Evolutionary conservation across 2,888 invertebrate genomes (phyloP), one percentile per base, ranked within the genome.

Genomic region (Dasysyrphus albostriatus): DNA sequence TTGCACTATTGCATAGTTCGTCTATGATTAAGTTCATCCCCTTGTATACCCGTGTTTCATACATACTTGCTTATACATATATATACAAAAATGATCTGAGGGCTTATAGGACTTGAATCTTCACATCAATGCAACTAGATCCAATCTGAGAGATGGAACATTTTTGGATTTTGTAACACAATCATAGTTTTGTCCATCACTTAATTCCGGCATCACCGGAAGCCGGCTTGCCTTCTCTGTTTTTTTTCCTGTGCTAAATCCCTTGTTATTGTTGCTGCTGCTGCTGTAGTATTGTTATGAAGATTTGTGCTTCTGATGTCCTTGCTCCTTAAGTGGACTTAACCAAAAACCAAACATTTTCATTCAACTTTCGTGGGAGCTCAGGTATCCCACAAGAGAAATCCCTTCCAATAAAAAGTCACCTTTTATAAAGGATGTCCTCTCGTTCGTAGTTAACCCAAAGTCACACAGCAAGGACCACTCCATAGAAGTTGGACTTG

Each of bases 261-360:
- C 39, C 54, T 24, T 37, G 49, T 24, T 51, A 0, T 49, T 54
- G 69, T 39, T 51, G 37, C 14, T 24, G 32, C 5, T 32, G 32
- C 24, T 24, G 19, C 5, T 51, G 3, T 37, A 19, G 32, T 34
- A 29, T 47, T 58, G 58, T 59, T 67, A 42, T 42, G n/a, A 32
- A 67, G 59, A 49, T 51, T 61, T n/a, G 19, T 32, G 32, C 29
- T 51, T 19, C 5, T 47, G 16, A 65, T 69, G 32, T 32, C 73
- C 34, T 39, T 61, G 37, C 44, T 61, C 67, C 24, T 47, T 69
- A 61, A 61, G 59, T 58, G 56, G 29, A 69, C 54, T 81, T 59
- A 75, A 69, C 61, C 37, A 58, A 79, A 74, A 75, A 74, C 75
- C 69, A 79, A 79, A 79, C 65, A 79, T 73, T 54, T 73, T 47